These are phyloP conservation scores for Montipora efflorescens DNA, from an alignment of 64 coral and sea anemone genomes.

Conservation along the genomic window DNA sequence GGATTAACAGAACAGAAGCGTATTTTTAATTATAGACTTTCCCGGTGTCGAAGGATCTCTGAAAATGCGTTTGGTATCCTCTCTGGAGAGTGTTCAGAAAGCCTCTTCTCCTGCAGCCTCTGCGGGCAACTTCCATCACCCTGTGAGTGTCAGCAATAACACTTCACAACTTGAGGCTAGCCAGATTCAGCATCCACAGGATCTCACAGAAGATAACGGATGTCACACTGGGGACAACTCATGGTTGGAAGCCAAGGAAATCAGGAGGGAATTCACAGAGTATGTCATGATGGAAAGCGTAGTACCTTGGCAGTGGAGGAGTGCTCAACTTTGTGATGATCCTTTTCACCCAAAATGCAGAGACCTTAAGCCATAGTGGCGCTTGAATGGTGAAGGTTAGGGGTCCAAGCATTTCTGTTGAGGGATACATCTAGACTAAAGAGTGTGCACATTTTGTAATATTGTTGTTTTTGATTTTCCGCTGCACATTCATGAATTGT, in stretches of 20 bases:
- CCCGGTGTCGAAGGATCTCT: constrained; percentile 28
- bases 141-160: constrained; percentile 21
- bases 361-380: neutral
- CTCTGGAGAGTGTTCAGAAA: constrained; percentile 34
- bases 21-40: constrained; percentile 6
- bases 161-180: constrained; percentile 33
- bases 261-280: constrained; percentile 31
- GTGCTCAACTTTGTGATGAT: neutral
- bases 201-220: neutral
- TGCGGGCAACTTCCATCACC: constrained; percentile 32
- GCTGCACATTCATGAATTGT: no score
- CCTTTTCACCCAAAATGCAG: neutral
- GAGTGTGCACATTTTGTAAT: no score
- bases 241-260: constrained; percentile 35
- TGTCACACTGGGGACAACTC: neutral
- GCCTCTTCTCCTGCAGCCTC: constrained; percentile 43
- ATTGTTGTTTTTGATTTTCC: no score
- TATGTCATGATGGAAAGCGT: constrained; percentile 41
- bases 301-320: constrained; percentile 53
- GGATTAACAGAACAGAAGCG: neutral
- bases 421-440: no score
- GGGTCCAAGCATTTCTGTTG: no score
- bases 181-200: constrained; percentile 12
- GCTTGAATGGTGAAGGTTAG: neutral
- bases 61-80: constrained; percentile 70